Evolutionary conservation across 2,888 invertebrate species (phyloP), one percentile per base, ranked within the genome.

Genomic region (Portevinia maculata): DNA sequence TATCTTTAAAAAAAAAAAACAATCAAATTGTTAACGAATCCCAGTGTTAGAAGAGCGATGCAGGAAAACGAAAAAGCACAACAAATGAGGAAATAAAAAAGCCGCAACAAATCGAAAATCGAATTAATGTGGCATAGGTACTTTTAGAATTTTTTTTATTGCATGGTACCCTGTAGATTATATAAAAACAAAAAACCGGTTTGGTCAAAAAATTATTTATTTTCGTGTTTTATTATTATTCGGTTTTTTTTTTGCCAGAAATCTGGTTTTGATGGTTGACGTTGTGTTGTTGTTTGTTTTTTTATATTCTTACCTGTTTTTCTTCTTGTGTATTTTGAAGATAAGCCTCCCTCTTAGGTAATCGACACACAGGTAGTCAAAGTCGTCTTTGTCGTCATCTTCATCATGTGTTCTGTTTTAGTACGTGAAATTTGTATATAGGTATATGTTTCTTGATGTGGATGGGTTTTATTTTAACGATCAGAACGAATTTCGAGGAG

Each of bases 311-410:
- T 57, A 57, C 67, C 57, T 64, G 57, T 70, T 70, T 53, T 79
- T 60, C 24, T 24, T 65, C 50, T 53, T 62, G 17, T 48, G 32
- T 37, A 52, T 76, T 67, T 57, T 17, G 34, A 73, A 73, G 79
- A 79, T 75, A 81, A 70, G 64, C 69, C 81, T 81, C 75, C 75
- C 70, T 70, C 75, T 69, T 75, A 75, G 65, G 75, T 70, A 81
- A 81, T 70, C 64, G 59, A 65, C 57, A 46, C 41, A 74, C 81
- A 75, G 75, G 70, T 75, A 75, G 75, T 65, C 55, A 24, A 24
- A 24, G 24, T 15, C 21, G 21, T 60, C 46, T 17, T 69, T 46
- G 53, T 53, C 44, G 17, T 65, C 52, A 55, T 70, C 53, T 28
- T 30, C 24, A 28, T 55, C 37, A 9, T 24, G 28, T 30, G 28